Evolutionary conservation across 2,888 invertebrate species (phyloP), one percentile per base, ranked within the genome.

Genomic region (Volucella zonaria): DNA sequence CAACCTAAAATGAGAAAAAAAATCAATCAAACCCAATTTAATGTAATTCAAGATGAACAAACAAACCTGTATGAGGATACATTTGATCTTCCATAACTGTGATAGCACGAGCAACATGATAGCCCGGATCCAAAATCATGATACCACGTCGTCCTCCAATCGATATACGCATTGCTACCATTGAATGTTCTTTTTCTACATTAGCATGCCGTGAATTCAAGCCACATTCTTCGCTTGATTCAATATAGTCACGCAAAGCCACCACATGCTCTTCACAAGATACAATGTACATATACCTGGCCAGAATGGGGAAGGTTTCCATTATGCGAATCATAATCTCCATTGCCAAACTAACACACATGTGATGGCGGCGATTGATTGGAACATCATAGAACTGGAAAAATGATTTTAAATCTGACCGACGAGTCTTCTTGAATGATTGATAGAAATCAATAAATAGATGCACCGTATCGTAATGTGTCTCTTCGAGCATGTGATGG

Each of bases 391-490:
- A 97, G 89, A 93, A 93, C 88, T 95, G 94, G 92, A 95, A 97
- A 90, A 96, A 95, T 87, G 95, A 94, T 87, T 94, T 94, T 88
- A 97, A 92, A 87, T 93, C 93, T 75, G 93, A 94, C 89, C 95
- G 94, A 66, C 93, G 93, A 66, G 94, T 94, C 83, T 93, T 93
- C 89, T 94, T 94, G 92, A 93, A 95, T 82, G 93, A 92, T 87
- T 95, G 95, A 91, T 93, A 94, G 88, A 95, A 93, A 87, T 93
- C 92, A 88, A 97, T 92, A 92, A 97, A 96, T 92, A 97, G 97
- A 92, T 95, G 95, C 87, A 97, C 94, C 68, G 97, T 97, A 93
- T 98, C 96, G 92, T 98, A 98, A 92, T 96, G 96, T 90, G 97
- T 96, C 89, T 95, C 95, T 90, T 95, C 95, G 90, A 98, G 93